Percentiles rank a stretch among this genome's conserved stretches.
Evolutionary conservation across 2,888 invertebrate species (phyloP).

Genomic region (Drosophila mayaguana): DNA sequence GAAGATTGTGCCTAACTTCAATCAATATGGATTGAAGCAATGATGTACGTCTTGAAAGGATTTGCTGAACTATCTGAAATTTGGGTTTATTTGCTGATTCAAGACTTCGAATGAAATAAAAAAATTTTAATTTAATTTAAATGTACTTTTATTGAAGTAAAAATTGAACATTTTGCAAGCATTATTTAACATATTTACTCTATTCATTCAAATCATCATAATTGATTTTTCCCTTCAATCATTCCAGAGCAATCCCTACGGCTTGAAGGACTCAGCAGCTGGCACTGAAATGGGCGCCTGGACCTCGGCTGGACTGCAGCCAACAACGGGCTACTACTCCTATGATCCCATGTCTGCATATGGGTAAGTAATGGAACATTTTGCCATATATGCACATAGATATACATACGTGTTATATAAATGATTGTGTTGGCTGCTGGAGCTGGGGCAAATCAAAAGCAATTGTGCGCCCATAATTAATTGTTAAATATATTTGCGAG

Average conservation of each 20-base stretch:
- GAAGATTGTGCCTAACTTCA: neutral
- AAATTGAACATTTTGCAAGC: no score
- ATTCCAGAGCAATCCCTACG: constrained; percentile 95
- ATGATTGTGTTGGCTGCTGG: neutral
- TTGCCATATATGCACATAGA: neutral
- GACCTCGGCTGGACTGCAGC: constrained; percentile 95
- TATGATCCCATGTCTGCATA: constrained; percentile 97
- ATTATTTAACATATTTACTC: neutral
- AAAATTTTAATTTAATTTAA: no score
- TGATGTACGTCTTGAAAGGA: neutral
- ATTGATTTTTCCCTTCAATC: constrained; percentile 14
- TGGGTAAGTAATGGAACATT: constrained; percentile 89
- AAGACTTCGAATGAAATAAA: no score
- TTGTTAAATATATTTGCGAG: constrained; percentile 81
- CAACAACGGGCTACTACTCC: constrained; percentile 96
- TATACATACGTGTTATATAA: no score
- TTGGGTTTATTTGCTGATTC: neutral
- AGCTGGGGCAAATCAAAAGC: constrained; percentile 50
- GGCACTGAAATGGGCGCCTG: constrained; percentile 96
- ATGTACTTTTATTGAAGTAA: no score
- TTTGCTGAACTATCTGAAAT: neutral
- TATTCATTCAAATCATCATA: neutral
- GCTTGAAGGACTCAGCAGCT: constrained; percentile 92
- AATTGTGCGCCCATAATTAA: constrained; percentile 76
- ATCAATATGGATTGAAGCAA: neutral